Conservation (phyloP, 2,113 vertebrate genomes). For the Etheostoma cragini region DNA sequence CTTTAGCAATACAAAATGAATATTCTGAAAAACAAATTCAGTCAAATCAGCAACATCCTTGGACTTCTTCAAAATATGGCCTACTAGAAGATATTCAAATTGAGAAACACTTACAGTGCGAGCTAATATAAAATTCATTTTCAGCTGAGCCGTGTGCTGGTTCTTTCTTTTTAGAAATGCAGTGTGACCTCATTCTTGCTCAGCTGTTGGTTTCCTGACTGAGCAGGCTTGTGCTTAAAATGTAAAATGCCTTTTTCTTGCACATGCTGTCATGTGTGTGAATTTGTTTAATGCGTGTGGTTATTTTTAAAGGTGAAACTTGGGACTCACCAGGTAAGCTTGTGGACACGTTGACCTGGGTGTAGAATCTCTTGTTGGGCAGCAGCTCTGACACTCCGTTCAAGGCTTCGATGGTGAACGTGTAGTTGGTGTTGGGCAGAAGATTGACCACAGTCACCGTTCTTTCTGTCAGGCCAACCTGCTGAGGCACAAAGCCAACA, state of each 20-base stretch:
- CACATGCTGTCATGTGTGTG: not conserved
- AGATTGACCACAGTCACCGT: slow-evolving; percentile 93
- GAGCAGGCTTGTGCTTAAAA: not conserved
- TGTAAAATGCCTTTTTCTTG: not conserved
- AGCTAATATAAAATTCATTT: slow-evolving; percentile 10
- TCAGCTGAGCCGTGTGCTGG: not conserved
- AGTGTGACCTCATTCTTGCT: slow-evolving; percentile 23
- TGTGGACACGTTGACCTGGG: slow-evolving; percentile 91
- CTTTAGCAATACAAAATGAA: not conserved
- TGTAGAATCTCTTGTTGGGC: slow-evolving; percentile 84
- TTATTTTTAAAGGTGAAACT: not conserved
- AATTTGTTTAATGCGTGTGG: not conserved
- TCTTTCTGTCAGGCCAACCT: slow-evolving; percentile 88
- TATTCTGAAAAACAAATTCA: not conserved
- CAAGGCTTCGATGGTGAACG: slow-evolving; percentile 89
- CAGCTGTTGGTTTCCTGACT: not conserved
- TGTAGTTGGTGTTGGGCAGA: slow-evolving; percentile 92
- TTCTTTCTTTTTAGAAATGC: not conserved
- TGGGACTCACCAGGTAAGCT: slow-evolving; percentile 86
- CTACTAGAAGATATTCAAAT: not conserved
- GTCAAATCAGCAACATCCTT: not conserved
- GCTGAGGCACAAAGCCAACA: slow-evolving; percentile 93
- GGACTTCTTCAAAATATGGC: not conserved
- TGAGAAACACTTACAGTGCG: not conserved
- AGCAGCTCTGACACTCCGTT: slow-evolving; percentile 92